Base-by-base conservation (phyloP, 2,113 vertebrate genomes). In the Montifringilla adamsi region DNA sequence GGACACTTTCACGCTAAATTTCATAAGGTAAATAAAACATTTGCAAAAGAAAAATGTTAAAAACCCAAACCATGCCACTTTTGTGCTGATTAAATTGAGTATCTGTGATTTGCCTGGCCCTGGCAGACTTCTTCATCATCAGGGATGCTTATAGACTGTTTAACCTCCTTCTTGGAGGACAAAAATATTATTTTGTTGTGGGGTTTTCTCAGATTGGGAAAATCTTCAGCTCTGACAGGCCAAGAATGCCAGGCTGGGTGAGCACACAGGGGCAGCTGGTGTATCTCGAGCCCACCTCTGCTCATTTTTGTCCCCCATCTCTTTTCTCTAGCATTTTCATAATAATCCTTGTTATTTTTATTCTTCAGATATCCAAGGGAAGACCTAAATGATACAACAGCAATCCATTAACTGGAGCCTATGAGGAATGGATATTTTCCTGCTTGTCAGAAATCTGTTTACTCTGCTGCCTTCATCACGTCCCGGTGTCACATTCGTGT, bases 401-500 rank as follows among this genome's bases (percentile, higher is more conserved):
- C 20, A 67, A 28, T 11, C 39, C 9, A 11, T 17, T 27, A 15
- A 56, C 15, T 3, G 33, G 11, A 53, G 14, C 19, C 43, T 21
- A 9, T 11, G 13, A 84, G 41, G n/a, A 53, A 49, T 22, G 11
- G 7, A 33, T 58, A 3, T 43, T 56, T 73, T 73, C 16, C 33
- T 78, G 33, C 5, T 7, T 53, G 80, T 75, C 24, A 63, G 27
- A 69, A 79, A 56, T 24, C 19, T 18, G 19, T 56, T 92, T 43
- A 1, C 20, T 59, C 47, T 66, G 63, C 20, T 55, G 70, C 27
- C 39, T 69, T n/a, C 1, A 3, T 52, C 27, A 17, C 59, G 9
- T 44, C 44, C 50, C 21, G 8, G 9, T 3, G 19, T 9, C 23
- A 22, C 16, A 16, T 9, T 44, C 26, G 2, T 9, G 0, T 7